A percentile compares a stretch with the other conserved stretches of the same genome.
phyloP scores from a whole-genome alignment of 2,888 invertebrate species.

The Drosophila histrio region DNA sequence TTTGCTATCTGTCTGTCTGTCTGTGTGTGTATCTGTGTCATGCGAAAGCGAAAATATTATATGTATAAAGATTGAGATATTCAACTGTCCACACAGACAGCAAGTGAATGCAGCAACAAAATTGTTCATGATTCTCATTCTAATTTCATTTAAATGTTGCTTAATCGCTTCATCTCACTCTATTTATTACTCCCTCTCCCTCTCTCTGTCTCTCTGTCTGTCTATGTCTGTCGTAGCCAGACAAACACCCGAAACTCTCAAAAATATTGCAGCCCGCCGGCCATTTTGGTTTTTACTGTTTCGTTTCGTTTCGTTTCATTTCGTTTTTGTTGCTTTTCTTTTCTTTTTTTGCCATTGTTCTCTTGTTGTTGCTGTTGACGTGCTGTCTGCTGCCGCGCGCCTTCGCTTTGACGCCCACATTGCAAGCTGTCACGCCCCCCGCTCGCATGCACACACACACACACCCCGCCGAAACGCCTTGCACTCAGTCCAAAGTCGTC shows the following conservation, averaged over 20 bases:
- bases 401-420: slow-evolving; percentile 47
- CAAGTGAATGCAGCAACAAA: slow-evolving; percentile 21
- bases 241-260: slow-evolving; percentile 52
- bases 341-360: slow-evolving; percentile 38
- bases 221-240: slow-evolving; percentile 6
- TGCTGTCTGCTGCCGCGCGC: slow-evolving; percentile 63
- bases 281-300: slow-evolving; percentile 67
- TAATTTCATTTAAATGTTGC: slow-evolving; percentile 69
- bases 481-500: not conserved
- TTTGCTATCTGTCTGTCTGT: slow-evolving; percentile 12
- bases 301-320: slow-evolving; percentile 13
- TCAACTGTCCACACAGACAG: slow-evolving; percentile 22
- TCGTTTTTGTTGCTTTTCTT: slow-evolving; percentile 35
- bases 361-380: slow-evolving; percentile 37
- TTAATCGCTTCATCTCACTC: too few relatives aligned
- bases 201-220: slow-evolving; percentile 1
- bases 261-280: slow-evolving; percentile 67
- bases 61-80: slow-evolving; percentile 44
- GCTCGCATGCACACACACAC: slow-evolving; percentile 2
- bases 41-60: slow-evolving; percentile 68
- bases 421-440: slow-evolving; percentile 25
- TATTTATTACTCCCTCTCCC: not conserved
- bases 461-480: slow-evolving; percentile 1
- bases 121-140: slow-evolving; percentile 67
- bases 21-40: slow-evolving; percentile 65